phyloP scores from a whole-genome alignment of 2,888 invertebrate species.

The Flexamia atlantica region DNA sequence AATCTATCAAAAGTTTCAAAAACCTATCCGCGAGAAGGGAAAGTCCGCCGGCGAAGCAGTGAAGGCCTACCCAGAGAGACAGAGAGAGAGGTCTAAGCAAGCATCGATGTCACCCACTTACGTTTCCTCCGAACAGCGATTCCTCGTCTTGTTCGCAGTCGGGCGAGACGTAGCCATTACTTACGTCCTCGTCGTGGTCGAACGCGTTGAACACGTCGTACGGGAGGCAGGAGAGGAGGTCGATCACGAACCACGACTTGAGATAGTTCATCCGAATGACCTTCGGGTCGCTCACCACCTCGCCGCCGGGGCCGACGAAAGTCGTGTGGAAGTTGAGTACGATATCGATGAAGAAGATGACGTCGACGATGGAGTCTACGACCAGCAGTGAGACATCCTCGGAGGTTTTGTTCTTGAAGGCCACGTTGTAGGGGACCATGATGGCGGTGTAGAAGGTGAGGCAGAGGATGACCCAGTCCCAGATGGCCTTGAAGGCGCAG shows the following conservation, averaged over 20 bases:
- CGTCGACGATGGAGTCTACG: slow-evolving; percentile 99
- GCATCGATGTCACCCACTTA: slow-evolving; percentile 68
- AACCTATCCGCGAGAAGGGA: neutral
- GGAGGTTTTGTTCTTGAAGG: slow-evolving; percentile 99
- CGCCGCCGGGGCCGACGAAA: slow-evolving; percentile 97
- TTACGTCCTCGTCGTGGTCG: slow-evolving; percentile 98
- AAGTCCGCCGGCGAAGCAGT: neutral
- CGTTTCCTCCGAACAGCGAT: slow-evolving; percentile 69
- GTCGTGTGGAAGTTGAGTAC: slow-evolving; percentile 99
- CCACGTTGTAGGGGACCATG: slow-evolving; percentile 99
- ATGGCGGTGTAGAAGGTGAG: slow-evolving; percentile 99
- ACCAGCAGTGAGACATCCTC: slow-evolving; percentile 96
- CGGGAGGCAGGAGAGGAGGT: slow-evolving; percentile 98
- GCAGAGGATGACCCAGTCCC: slow-evolving; percentile 99
- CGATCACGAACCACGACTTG: slow-evolving; percentile 99
- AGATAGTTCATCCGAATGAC: slow-evolving; percentile 99
- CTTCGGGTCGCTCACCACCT: slow-evolving; percentile 99
- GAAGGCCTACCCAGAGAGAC: slow-evolving; percentile 54
- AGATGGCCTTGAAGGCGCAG: slow-evolving; percentile 99
- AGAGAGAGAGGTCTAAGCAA: slow-evolving; percentile 61
- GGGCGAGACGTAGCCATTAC: slow-evolving; percentile 72
- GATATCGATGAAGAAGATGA: slow-evolving; percentile 99
- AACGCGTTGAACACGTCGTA: slow-evolving; percentile 99
- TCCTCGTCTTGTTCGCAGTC: slow-evolving; percentile 62
- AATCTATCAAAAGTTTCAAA: neutral